Conservation (phyloP, 2,797 vertebrate genomes). For the Nasua narica region DNA sequence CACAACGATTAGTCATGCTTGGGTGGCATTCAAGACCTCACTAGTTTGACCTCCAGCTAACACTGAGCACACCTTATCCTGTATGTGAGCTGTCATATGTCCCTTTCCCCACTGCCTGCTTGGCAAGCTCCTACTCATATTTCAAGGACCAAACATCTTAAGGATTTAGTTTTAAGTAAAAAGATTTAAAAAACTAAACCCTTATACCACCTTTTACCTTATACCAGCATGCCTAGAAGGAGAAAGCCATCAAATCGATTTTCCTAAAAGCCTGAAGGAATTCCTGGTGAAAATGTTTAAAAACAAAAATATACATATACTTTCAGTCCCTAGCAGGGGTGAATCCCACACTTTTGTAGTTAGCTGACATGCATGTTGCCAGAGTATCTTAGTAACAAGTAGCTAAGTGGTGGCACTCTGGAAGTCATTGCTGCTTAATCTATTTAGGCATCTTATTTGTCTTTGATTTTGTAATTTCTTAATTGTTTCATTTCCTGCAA, state of each 20-base stretch:
- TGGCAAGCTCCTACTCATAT: neutral
- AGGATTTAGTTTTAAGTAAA: neutral
- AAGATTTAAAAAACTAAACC: neutral
- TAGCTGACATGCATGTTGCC: neutral
- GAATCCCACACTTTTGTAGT: neutral
- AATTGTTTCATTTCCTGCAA: slow-evolving; percentile 20
- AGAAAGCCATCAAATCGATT: neutral
- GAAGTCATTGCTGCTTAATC: neutral
- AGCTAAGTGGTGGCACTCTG: rapidly evolving
- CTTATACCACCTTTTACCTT: neutral
- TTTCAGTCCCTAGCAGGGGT: neutral
- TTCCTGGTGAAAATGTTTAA: neutral
- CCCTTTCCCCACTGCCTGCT: neutral
- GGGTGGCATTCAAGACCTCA: neutral
- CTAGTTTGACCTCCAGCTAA: neutral
- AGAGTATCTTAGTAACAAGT: neutral
- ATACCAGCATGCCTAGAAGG: neutral
- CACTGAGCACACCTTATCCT: neutral
- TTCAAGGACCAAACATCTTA: neutral
- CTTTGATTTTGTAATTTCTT: slow-evolving; percentile 19
- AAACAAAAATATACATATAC: neutral
- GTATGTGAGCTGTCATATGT: neutral
- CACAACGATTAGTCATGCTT: rapidly evolving
- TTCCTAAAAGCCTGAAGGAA: neutral
- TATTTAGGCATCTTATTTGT: neutral